Conservation (phyloP, 2,113 vertebrate genomes). For the Tetrax tetrax region DNA sequence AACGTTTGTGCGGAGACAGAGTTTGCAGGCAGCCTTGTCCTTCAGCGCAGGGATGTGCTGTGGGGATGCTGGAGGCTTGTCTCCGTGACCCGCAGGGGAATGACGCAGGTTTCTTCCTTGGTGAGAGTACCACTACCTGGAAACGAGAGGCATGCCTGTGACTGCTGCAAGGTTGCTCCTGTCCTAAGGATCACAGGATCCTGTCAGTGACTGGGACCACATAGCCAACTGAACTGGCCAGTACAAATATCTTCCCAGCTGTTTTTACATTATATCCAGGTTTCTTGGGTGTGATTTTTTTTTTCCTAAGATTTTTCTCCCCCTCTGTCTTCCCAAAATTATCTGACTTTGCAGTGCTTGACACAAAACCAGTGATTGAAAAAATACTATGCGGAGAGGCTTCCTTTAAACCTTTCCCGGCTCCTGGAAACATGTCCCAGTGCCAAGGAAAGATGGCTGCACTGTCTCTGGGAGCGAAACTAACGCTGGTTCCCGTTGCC, state of each 20-base stretch:
- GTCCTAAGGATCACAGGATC: not conserved
- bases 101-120: not conserved
- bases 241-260: not conserved
- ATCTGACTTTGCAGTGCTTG: not conserved
- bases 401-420: not conserved
- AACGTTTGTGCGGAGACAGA: rapidly evolving
- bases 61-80: not conserved
- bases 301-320: not conserved
- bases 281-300: not conserved
- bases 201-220: not conserved
- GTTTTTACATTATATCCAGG: not conserved
- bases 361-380: not conserved
- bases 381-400: not conserved
- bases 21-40: not conserved
- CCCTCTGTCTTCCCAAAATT: not conserved
- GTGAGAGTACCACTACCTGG: too few species aligned
- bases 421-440: not conserved
- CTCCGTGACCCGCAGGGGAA: not conserved
- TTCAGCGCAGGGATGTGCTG: rapidly evolving
- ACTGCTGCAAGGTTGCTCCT: not conserved
- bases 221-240: not conserved
- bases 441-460: not conserved
- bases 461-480: not conserved
- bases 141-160: rapidly evolving
- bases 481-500: not conserved